These are phyloP conservation scores for Synaphobranchus kaupii DNA, from an alignment of 2,797 vertebrate genomes.

Conservation along the genomic window DNA sequence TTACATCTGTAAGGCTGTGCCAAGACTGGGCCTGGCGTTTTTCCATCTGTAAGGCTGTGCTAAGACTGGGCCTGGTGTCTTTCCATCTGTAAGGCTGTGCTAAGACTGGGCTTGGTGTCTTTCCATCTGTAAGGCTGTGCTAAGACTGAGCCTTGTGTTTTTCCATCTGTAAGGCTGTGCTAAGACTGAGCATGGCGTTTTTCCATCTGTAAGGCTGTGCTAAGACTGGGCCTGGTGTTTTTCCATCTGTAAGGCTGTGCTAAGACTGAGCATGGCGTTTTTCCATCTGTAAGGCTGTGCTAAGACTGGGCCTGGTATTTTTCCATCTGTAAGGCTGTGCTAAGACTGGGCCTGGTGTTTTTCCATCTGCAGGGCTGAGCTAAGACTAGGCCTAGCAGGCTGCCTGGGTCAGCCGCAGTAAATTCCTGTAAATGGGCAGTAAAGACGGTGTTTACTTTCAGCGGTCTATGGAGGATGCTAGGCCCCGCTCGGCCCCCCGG, in stretches of 20 bases:
- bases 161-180: not conserved
- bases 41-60: not conserved
- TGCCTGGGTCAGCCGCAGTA: not conserved
- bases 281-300: not conserved
- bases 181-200: not conserved
- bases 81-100: not conserved
- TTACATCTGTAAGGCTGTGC: no score
- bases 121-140: not conserved
- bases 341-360: slow-evolving; percentile 1
- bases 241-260: not conserved
- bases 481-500: not conserved
- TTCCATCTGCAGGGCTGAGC: not conserved
- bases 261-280: not conserved
- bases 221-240: not conserved
- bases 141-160: not conserved
- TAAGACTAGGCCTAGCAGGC: not conserved
- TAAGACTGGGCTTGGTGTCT: not conserved
- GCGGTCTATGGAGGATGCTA: not conserved
- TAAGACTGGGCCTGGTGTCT: not conserved
- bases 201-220: not conserved
- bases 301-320: not conserved
- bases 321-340: not conserved
- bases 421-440: slow-evolving; percentile 4
- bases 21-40: not conserved
- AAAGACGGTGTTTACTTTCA: slow-evolving; percentile 7